Evolutionary conservation across 2,888 invertebrate species (phyloP), one percentile per base, ranked within the genome.

Genomic region (Drosophila pseudotalamancana): DNA sequence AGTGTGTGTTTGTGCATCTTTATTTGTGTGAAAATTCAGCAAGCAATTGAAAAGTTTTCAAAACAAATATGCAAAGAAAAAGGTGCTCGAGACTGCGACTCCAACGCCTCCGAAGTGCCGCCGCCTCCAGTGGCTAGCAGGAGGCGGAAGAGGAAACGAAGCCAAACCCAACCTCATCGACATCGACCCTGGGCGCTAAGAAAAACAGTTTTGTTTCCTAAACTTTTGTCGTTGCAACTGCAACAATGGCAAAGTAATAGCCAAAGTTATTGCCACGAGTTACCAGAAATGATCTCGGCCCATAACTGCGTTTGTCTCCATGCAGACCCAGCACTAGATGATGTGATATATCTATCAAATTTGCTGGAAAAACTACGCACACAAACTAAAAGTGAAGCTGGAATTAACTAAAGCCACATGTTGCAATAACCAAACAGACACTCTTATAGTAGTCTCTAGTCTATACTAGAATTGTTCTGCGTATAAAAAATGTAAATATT

Each of bases 21-120:
- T 77, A 56, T 77, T 64, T 77, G 81, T 63, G 70, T 65, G 72
- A 75, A 68, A 67, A 70, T 72, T 72, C 72, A 66, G 75, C 64
- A 66, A 76, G 84, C 78, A 81, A 73, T 81, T 72, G 84, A 68
- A 72, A 84, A 82, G 82, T 84, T 82, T 64, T 67, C 60, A 76
- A 73, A 84, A 84, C 84, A 78, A 84, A 82, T 84, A 82, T 81
- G 73, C 84, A 81, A 82, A 84, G 84, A 76, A 81, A 81, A 78
- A 81, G 84, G 84, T 84, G 82, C 81, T 71, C 67, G 51, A 70
- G 46, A 54, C 59, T 59, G 59, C 51, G 42, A 60, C 45, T 74
- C 53, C 63, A 67, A 74, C 67, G 74, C 63, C 75, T 63, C 59
- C 67, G 62, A 68, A 67, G 75, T 70, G 66, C 40, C 54, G 14